Conservation (phyloP, 2,888 invertebrate species). For the Cheilosia impressa region DNA sequence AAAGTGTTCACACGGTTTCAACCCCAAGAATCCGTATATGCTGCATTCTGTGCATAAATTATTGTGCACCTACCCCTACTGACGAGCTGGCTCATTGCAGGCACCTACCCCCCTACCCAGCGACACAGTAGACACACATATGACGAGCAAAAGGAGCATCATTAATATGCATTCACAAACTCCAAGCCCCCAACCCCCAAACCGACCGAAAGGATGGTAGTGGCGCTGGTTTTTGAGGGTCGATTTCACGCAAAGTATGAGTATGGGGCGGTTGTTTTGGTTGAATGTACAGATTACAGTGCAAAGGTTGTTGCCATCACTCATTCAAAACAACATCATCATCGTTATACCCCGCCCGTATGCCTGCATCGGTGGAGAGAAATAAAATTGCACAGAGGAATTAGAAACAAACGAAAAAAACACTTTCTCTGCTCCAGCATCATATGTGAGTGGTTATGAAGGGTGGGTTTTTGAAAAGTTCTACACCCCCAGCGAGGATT, state of each 20-base stretch:
- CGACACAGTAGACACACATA: constrained; percentile 29
- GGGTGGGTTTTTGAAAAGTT: constrained; percentile 39
- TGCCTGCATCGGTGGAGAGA: constrained; percentile 24
- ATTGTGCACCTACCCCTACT: constrained; percentile 37
- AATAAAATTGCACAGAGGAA: constrained; percentile 32
- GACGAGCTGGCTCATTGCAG: not conserved
- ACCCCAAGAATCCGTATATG: constrained; percentile 53
- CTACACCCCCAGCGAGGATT: constrained; percentile 25
- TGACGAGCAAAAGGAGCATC: constrained; percentile 70
- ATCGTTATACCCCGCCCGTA: constrained; percentile 19
- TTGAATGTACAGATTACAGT: constrained; percentile 66
- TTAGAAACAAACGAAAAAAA: constrained; percentile 8
- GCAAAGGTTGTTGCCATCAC: constrained; percentile 71
- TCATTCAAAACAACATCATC: constrained; percentile 58
- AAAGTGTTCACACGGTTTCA: constrained; percentile 74
- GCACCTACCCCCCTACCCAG: not conserved
- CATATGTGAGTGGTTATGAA: not conserved
- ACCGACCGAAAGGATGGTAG: constrained; percentile 21
- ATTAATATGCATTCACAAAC: constrained; percentile 66
- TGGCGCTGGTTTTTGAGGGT: constrained; percentile 5
- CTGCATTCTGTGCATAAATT: constrained; percentile 69
- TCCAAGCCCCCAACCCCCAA: not conserved
- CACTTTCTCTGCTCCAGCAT: constrained; percentile 46
- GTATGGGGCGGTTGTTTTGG: constrained; percentile 32
- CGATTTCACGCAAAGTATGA: not conserved